These are phyloP conservation scores for Aramus guarauna DNA, from an alignment of 2,113 vertebrate species.

Conservation along the genomic window DNA sequence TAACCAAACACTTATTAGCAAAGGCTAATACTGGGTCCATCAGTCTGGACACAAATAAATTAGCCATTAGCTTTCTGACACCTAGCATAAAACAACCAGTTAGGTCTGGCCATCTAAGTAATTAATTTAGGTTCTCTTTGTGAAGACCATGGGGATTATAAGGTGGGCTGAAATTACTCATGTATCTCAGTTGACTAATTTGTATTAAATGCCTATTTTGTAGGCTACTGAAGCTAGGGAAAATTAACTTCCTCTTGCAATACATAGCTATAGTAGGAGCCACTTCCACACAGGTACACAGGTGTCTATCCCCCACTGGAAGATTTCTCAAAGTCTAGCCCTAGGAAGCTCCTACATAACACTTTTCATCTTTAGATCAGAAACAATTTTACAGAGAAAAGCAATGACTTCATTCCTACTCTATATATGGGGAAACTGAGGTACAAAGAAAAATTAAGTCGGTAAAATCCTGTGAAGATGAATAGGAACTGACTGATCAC, in stretches of 20 bases:
- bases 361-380: background rate
- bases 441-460: background rate
- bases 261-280: background rate
- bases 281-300: background rate
- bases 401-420: background rate
- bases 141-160: slow-evolving; percentile 5
- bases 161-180: slow-evolving; percentile 22
- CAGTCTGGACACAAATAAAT: slow-evolving; percentile 12
- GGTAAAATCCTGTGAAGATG: background rate
- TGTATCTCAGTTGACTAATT: slow-evolving; percentile 34
- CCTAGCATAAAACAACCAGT: slow-evolving; percentile 37
- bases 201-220: slow-evolving; percentile 33
- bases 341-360: background rate
- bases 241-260: background rate
- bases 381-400: background rate
- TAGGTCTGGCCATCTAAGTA: slow-evolving; percentile 30
- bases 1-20: slow-evolving; percentile 41
- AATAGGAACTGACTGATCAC: background rate
- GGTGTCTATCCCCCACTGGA: background rate
- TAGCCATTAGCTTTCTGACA: slow-evolving; percentile 48
- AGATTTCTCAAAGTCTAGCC: background rate
- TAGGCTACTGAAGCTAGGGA: background rate
- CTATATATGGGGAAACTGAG: background rate
- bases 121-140: slow-evolving; percentile 45
- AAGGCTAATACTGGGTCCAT: slow-evolving; percentile 24